These are phyloP conservation scores for Alethe castanea DNA, from an alignment of 2,113 vertebrate species.

Conservation along the genomic window DNA sequence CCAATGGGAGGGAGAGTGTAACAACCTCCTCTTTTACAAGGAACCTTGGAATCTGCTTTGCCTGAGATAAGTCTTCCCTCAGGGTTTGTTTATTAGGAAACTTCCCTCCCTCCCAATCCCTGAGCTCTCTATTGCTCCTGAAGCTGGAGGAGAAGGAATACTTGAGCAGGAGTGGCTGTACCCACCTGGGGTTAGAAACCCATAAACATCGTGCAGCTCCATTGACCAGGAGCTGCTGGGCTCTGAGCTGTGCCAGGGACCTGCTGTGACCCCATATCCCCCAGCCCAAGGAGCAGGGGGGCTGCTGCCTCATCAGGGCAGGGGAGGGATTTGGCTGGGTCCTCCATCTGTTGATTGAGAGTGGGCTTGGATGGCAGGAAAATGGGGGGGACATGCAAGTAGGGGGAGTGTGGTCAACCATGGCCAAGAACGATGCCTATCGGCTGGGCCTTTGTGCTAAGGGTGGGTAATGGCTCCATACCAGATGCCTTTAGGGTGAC, in stretches of 20 bases:
- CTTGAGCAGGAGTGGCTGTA: not conserved
- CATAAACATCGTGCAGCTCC: constrained; percentile 55
- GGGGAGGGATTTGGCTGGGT: not conserved
- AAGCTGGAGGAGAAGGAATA: constrained; percentile 10
- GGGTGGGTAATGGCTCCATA: not conserved
- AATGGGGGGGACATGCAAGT: not conserved
- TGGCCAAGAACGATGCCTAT: constrained; percentile 59
- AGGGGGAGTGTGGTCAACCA: not conserved
- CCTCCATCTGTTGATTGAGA: not conserved
- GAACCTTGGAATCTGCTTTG: not conserved
- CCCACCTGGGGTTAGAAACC: constrained; percentile 40
- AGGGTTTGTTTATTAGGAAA: constrained; percentile 51
- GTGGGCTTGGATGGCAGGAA: not conserved
- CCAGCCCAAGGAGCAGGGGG: not conserved
- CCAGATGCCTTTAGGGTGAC: constrained; percentile 57
- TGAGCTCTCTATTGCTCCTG: not conserved
- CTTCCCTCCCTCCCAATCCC: not conserved
- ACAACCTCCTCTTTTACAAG: not conserved
- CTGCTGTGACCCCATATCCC: not conserved
- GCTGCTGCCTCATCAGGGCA: not conserved
- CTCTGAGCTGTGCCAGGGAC: not conserved
- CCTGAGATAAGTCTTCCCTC: constrained; percentile 29
- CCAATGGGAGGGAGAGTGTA: not conserved
- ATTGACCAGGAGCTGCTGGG: constrained; percentile 33
- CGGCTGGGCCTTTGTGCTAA: not conserved